Evolutionary conservation across 2,113 vertebrate species (phyloP), one percentile per base, ranked within the genome.

Genomic region (Pteronura brasiliensis): DNA sequence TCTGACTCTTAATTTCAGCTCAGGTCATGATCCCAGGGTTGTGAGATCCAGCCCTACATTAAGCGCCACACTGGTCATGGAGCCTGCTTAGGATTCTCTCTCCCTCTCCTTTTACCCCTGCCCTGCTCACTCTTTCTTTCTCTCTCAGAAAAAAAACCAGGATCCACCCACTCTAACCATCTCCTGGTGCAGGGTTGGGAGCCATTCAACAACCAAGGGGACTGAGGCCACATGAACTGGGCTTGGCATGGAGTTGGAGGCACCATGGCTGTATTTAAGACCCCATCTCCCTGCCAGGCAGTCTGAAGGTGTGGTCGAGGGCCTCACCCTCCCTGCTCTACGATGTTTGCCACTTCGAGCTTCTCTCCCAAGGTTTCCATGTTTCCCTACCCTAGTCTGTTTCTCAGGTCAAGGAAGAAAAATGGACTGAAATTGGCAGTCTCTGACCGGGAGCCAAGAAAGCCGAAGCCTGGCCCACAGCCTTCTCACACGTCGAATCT

Each of bases 351-450:
- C 27, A 21, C 44, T 47, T 55, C 21, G 25, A 3, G 25, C 42
- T 69, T 86, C 36, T 55, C 36, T 93, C 21, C 29, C 3, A 23
- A 20, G 44, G 25, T 83, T 61, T 57, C 59, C 13, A 6, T 55
- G 13, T 79, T 57, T 59, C 34, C 63, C 44, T 86, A 86, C 84
- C n/a, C 49, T 88, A 65, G 61, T 80, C 15, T 44, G 31, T 42
- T 96, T 84, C 87, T 31, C 79, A 95, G 27, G 39, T n/a, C 2
- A 71, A 85, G 67, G 21, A 49, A 89, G 72, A 80, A 94, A 76
- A 86, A 55, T 27, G 61, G 76, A 84, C 17, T 23, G 25, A 83
- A 63, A 55, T 10, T 47, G 82, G 20, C 15, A 25, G 21, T 44
- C 67, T 84, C 59, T n/a, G 74, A 95, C 65, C 18, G 17, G 14